Evolutionary conservation across 2,113 vertebrate species (phyloP).

Genomic region (Oreotrochilus melanogaster): DNA sequence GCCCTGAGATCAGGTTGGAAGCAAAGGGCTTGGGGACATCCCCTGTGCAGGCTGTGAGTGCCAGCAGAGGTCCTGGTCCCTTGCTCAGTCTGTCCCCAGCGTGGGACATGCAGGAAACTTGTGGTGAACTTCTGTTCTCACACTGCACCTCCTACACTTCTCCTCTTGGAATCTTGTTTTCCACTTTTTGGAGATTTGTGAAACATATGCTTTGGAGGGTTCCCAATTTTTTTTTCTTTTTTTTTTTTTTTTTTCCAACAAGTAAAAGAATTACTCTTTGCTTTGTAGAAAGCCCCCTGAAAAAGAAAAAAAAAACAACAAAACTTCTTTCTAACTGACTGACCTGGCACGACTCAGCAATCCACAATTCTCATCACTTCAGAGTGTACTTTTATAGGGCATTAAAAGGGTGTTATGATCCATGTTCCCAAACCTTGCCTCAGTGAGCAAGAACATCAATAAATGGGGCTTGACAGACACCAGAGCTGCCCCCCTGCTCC

Average conservation of each 20-base stretch:
- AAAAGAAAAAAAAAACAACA: background rate
- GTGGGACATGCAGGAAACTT: background rate
- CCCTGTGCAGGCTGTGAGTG: background rate
- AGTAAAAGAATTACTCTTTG: slow-evolving; percentile 17
- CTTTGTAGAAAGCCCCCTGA: slow-evolving; percentile 29
- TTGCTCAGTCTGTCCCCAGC: background rate
- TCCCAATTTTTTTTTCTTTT: slow-evolving; percentile 44
- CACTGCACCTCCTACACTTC: background rate
- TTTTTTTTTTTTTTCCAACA: background rate
- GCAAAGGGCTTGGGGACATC: background rate
- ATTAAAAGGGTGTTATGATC: slow-evolving; percentile 69
- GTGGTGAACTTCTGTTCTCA: slow-evolving; percentile 12
- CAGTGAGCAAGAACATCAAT: slow-evolving; percentile 55
- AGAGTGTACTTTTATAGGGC: slow-evolving; percentile 59
- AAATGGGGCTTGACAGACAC: slow-evolving; percentile 54
- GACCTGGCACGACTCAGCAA: slow-evolving; percentile 40
- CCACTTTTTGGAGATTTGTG: slow-evolving; percentile 54
- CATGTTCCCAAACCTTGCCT: slow-evolving; percentile 61
- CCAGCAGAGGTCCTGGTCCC: background rate
- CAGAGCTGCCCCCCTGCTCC: slow-evolving; percentile 5
- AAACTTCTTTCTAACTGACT: background rate
- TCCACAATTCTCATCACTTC: slow-evolving; percentile 46
- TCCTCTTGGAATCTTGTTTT: slow-evolving; percentile 56
- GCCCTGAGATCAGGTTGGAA: background rate
- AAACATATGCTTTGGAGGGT: slow-evolving; percentile 62